Base-by-base conservation (phyloP, 2,888 invertebrate genomes). In the Dicranocentrus wangi region DNA sequence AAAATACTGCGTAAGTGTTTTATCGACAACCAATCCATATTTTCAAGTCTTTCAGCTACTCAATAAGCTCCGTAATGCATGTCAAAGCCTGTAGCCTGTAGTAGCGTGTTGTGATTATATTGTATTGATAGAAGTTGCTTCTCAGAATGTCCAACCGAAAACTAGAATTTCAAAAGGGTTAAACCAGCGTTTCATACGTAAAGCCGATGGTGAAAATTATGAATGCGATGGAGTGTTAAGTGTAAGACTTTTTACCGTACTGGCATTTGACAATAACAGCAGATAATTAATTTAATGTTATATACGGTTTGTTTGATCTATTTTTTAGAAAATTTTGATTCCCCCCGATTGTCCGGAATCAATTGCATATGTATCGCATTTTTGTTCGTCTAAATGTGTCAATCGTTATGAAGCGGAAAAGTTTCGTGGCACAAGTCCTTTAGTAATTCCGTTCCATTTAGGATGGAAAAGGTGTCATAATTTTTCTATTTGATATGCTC, bases 311-410 rank as follows among this genome's bases (percentile, higher is more conserved):
- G 61, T 25, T 23, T 61, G 19, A 19, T 19, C 19, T 19, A 42
- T 21, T 19, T 65, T 42, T 3, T n/a, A 61, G 60, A 77, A 77
- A 69, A 47, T 69, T 32, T 21, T 17, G 15, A 53, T 78, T 27
- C 70, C 69, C 0, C 28, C 0, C n/a, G 21, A 19, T 0, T 53
- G 63, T 19, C 70, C 78, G 1, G 17, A 15, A 0, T 63, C 61
- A 15, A 61, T 13, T 28, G 5, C 1, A 0, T 70, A 25, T 25
- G 2, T 21, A 1, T 0, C 17, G n/a, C 78, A 78, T 43, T 1
- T 1, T 25, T 88, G 88, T 90, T 0, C 89, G 91, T 0, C 87
- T 70, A 1, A 90, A 90, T 87, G 78, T n/a, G 83, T 86, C 10
- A 85, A 86, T 88, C 17, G 8, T 2, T 70, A 53, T n/a, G 15